Evolutionary conservation across 1,140 invertebrate genomes (phyloP), one percentile per base, ranked within the genome.

Genomic region (Nebria ingens): DNA sequence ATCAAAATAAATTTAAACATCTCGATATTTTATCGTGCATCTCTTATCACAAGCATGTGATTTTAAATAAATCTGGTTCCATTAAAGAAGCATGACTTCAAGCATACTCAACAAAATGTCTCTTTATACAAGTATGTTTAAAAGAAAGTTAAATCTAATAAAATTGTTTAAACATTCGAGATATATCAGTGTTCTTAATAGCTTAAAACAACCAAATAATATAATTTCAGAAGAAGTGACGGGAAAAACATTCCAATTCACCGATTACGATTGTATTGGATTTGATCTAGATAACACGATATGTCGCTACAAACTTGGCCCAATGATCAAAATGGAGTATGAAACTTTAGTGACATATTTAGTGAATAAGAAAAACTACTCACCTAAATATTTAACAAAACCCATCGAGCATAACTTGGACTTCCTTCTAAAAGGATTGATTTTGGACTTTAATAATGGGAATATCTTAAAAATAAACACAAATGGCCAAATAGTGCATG

Each of bases 201-300:
- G n/a, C n/a, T n/a, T n/a, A n/a, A n/a, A n/a, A n/a, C n/a, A n/a
- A n/a, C n/a, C n/a, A n/a, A n/a, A n/a, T n/a, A n/a, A n/a, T n/a
- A n/a, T n/a, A n/a, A n/a, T n/a, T n/a, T n/a, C n/a, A n/a, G n/a
- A n/a, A n/a, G n/a, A n/a, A n/a, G n/a, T n/a, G n/a, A n/a, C 45
- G 15, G 17, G 52, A 13, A 58, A 70, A 56, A 59, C 65, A 17
- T 75, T 83, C 29, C 72, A 63, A 52, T 77, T 86, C 21, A 71
- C 64, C 19, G 74, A 87, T 61, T 90, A 89, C 64, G 85, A 89
- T 63, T 86, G 82, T 55, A 78, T 89, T 54, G 87, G 87, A 9
- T 90, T 91, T 66, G 88, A 91, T 71, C 71, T 91, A 56, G 88
- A 90, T 61, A 83, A 88, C 63, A 89, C 86, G 1, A 59, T 89